Conservation (phyloP, 2,888 invertebrate genomes). For the Junonia oenone region DNA sequence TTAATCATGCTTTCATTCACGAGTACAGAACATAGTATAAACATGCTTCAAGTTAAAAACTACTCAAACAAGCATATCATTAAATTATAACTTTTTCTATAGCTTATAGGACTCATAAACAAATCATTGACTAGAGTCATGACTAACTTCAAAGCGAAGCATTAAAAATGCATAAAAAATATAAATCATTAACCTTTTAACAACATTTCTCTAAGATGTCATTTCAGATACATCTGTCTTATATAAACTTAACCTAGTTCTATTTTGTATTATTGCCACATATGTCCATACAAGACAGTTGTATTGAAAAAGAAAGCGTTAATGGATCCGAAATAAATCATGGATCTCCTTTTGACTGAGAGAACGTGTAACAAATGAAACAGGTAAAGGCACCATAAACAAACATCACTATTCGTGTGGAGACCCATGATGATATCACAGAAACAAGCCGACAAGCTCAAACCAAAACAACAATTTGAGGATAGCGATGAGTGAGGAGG, state of each 20-base stretch:
- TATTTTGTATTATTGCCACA: constrained; percentile 38
- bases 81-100: constrained; percentile 6
- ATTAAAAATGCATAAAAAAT: constrained; percentile 48
- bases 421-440: constrained; percentile 55
- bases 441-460: constrained; percentile 60
- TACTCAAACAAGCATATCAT: constrained; percentile 22
- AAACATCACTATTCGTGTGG: constrained; percentile 21
- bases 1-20: constrained; percentile 29
- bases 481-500: constrained; percentile 80
- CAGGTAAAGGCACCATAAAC: constrained; percentile 53
- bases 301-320: constrained; percentile 30
- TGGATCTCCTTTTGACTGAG: constrained; percentile 42
- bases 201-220: constrained; percentile 12
- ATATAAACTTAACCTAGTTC: constrained; percentile 34
- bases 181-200: constrained; percentile 28
- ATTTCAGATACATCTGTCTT: constrained; percentile 43
- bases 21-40: constrained; percentile 21
- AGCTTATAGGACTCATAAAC: constrained; percentile 4
- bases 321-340: constrained; percentile 32
- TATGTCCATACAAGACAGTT: constrained; percentile 32
- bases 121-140: constrained; percentile 24
- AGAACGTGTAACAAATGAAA: constrained; percentile 9
- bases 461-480: constrained; percentile 82
- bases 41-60: constrained; percentile 35
- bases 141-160: constrained; percentile 48